Evolutionary conservation across 2,888 invertebrate species (phyloP), one percentile per base, ranked within the genome.

Genomic region (Drepana falcataria): DNA sequence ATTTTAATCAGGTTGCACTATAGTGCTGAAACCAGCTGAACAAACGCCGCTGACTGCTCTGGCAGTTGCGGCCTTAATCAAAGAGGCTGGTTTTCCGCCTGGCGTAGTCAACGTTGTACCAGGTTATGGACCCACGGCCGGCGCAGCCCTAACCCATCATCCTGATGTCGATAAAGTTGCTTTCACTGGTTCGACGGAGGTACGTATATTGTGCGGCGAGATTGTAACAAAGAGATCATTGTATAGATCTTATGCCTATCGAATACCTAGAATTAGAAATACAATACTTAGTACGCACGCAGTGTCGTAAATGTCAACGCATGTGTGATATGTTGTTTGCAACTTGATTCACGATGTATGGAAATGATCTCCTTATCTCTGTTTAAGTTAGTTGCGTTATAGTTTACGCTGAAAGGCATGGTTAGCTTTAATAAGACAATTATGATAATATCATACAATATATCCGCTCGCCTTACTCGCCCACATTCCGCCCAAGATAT

Each of bases 11-110:
- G 96, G 95, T 65, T 94, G 97, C 78, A 96, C 96, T 0, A 92
- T 98, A 51, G 93, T 98, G 3, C 87, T 98, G 64, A 99, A 99
- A 81, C 97, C 98, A 2, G 98, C 99, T 0, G 98, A 99, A 79
- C 98, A 98, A 84, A 99, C 98, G 0, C 96, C 97, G 0, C 89
- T 99, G 9, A 96, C 98, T 0, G 97, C 98, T 0, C 88, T 98
- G 5, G 97, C 98, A 69, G 87, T 97, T 0, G 98, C 97, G 1
- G 94, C 97, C 58, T 90, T 99, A 53, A 89, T 93, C 49, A 96
- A 95, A 73, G 96, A 98, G 87, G 98, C 96, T 55, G 98, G 98
- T 0, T 96, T 98, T 71, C 98, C 98, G 0, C 93, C 95, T 37
- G 98, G 98, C 35, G 98, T 98, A 0, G 85, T 99, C 1, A 98